Evolutionary conservation across 2,888 invertebrate genomes (phyloP), one percentile per base, ranked within the genome.

Genomic region (Antheraea assamensis): DNA sequence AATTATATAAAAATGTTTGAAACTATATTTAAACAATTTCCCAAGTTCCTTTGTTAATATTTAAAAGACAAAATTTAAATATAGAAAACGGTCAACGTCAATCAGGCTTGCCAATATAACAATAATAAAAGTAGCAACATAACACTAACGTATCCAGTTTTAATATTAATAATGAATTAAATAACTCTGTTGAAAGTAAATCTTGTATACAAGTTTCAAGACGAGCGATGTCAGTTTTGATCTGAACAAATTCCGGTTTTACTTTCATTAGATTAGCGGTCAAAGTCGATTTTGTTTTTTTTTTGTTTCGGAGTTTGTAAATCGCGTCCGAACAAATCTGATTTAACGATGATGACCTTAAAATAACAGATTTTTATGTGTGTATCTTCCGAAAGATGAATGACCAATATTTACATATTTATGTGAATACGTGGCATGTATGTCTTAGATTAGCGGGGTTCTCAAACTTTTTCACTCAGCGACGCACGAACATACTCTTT

Each of bases 211-310:
- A 27, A 30, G 61, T 61, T 61, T 27, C 3, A 27, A 61, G 61
- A 17, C 27, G 10, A 61, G 61, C 61, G 0, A 27, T 27, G 27
- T 61, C 61, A 61, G 17, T 17, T 5, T 64, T 64, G 30, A 27
- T 30, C 15, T 64, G 61, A 64, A 64, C 17, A 27, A 17, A 30
- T 30, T 30, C 61, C 61, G 61, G 61, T 64, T 30, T 27, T 64
- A 64, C 61, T 64, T 64, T 64, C 61, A 64, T 4, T 64, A 30
- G 7, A 64, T 64, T 64, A 64, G 61, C 61, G 61, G 61, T 64
- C 61, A 64, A 64, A 27, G 61, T 30, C 61, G 61, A 27, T 21
- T 17, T 64, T 64, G 17, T 64, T 17, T 52, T 21, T 52, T 3
- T 61, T 27, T 27, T 61, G 13, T 27, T 27, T 17, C 27, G 27